Percentiles rank a stretch among this genome's conserved stretches.
phyloP scores from a whole-genome alignment of 2,797 vertebrate genomes.

The Toxotes lorentzi region DNA sequence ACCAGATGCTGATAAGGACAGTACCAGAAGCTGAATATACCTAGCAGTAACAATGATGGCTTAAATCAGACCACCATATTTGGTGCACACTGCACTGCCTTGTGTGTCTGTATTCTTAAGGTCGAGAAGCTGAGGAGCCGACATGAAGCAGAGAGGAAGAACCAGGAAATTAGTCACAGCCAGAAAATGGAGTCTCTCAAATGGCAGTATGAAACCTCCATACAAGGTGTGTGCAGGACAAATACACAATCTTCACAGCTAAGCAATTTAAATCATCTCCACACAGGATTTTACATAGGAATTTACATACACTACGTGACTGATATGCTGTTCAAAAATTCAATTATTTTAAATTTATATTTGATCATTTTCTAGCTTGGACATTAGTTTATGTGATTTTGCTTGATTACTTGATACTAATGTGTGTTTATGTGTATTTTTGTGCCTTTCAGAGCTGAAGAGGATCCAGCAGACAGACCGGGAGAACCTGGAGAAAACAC shows the following conservation, averaged over 20 bases:
- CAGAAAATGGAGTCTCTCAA: conserved; percentile 87
- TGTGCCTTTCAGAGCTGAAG: conserved; percentile 86
- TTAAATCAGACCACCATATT: neutral
- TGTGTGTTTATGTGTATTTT: neutral
- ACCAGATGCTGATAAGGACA: too few species aligned
- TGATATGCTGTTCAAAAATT: neutral
- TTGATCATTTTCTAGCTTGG: neutral
- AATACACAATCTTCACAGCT: neutral
- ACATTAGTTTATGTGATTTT: neutral
- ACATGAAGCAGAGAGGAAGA: conserved; percentile 89
- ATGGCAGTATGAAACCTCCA: conserved; percentile 84
- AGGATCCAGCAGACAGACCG: conserved; percentile 85
- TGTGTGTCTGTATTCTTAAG: conserved; percentile 69
- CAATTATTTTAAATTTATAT: too few species aligned
- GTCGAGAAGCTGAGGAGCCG: conserved; percentile 90
- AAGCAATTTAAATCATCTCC: neutral
- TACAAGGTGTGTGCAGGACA: conserved; percentile 83
- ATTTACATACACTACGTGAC: neutral
- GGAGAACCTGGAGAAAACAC: conserved; percentile 85
- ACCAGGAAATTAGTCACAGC: conserved; percentile 87
- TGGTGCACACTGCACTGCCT: neutral
- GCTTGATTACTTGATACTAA: neutral
- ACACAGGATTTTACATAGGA: neutral
- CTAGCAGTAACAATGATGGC: neutral
- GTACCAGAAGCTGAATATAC: too few species aligned